Evolutionary conservation across 2,797 vertebrate genomes (phyloP).

Genomic region (Valencia hispanica): DNA sequence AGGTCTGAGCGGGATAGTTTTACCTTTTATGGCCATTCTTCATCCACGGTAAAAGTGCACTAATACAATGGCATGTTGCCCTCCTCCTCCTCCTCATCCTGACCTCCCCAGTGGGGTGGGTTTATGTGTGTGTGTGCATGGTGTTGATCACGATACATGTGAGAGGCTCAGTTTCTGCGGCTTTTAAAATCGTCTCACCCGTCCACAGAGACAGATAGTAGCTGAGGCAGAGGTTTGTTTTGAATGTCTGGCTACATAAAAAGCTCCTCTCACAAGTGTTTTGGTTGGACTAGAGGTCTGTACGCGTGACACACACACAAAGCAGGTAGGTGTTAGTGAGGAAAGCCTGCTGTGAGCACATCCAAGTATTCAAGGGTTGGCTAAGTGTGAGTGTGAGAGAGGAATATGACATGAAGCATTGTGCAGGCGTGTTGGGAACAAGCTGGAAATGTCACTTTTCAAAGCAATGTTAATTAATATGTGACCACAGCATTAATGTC

Average conservation of each 20-base stretch:
- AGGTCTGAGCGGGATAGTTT: conserved; percentile 81
- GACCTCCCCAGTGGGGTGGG: conserved; percentile 56
- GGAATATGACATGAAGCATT: conserved; percentile 36
- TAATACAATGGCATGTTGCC: conserved; percentile 73
- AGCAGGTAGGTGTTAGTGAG: conserved; percentile 66
- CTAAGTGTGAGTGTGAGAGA: conserved; percentile 26
- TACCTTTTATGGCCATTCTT: conserved; percentile 91
- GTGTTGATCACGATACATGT: conserved; percentile 28
- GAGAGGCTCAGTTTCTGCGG: conserved; percentile 41
- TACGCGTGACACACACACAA: conserved; percentile 32
- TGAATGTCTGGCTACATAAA: conserved; percentile 67
- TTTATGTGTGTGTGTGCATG: conserved; percentile 20
- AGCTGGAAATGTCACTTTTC: conserved; percentile 68
- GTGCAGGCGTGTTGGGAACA: conserved; percentile 36
- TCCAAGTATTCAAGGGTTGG: conserved; percentile 32
- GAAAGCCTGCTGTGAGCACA: conserved; percentile 52
- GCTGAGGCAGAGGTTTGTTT: conserved; percentile 68
- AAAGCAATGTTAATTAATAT: conserved; percentile 70
- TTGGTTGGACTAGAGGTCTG: conserved; percentile 59
- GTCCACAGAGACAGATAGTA: conserved; percentile 62
- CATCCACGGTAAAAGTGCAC: conserved; percentile 86
- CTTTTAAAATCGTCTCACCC: conserved; percentile 66
- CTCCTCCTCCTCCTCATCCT: conserved; percentile 62
- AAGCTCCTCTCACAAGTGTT: conserved; percentile 74
- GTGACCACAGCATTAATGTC: conserved; percentile 62